These are phyloP conservation scores for Rhagophthalmus giganteus DNA, from an alignment of 2,888 invertebrate species.

Conservation along the genomic window DNA sequence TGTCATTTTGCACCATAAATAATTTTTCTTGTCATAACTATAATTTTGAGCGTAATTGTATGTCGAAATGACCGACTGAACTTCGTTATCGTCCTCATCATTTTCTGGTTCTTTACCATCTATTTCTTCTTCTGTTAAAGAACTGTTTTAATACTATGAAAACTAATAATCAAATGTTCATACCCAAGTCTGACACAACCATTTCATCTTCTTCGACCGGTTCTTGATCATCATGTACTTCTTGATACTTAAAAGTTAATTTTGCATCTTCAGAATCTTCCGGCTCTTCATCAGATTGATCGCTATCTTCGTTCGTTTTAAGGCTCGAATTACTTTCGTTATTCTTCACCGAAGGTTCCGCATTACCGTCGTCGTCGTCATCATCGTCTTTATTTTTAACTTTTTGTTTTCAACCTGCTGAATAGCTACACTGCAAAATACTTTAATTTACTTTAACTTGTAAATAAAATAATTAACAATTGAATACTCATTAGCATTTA, in stretches of 20 bases:
- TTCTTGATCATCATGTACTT: slow-evolving; percentile 57
- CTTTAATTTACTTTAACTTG: not conserved
- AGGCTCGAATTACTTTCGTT: no score
- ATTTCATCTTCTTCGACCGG: slow-evolving; percentile 56
- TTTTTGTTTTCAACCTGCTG: slow-evolving; percentile 54
- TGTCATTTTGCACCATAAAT: slow-evolving; percentile 83
- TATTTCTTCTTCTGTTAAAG: slow-evolving; percentile 45
- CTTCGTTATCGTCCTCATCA: slow-evolving; percentile 41
- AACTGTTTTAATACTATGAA: no score
- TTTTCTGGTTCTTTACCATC: slow-evolving; percentile 51
- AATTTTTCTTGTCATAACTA: slow-evolving; percentile 72
- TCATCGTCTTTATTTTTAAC: slow-evolving; percentile 49
- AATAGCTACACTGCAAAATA: slow-evolving; percentile 10
- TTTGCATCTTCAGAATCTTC: slow-evolving; percentile 61
- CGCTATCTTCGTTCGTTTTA: slow-evolving; percentile 18
- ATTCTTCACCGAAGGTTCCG: no score
- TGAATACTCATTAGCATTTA: slow-evolving; percentile 58
- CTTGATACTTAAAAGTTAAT: slow-evolving; percentile 49
- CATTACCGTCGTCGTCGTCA: slow-evolving; percentile 51
- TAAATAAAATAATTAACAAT: not conserved
- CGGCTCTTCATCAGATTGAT: slow-evolving; percentile 69
- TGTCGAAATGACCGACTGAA: not conserved
- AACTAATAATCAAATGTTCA: no score
- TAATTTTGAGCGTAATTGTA: slow-evolving; percentile 59
- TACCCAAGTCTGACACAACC: slow-evolving; percentile 35